phyloP scores from a whole-genome alignment of 1,140 invertebrate species.

The Melipona quadrifasciata region DNA sequence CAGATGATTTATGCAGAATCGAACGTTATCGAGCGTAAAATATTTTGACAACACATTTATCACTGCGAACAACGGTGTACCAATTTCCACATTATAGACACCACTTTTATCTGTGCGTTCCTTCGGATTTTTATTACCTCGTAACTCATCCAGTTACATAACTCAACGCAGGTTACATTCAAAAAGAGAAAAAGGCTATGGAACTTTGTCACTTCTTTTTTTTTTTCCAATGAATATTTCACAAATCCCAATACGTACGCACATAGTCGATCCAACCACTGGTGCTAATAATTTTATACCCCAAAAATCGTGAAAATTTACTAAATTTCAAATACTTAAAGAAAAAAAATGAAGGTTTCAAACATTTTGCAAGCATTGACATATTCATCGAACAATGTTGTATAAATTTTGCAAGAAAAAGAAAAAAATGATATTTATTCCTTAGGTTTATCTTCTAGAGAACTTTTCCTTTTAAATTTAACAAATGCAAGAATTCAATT shows the following conservation, averaged over 20 bases:
- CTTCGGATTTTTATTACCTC: background rate
- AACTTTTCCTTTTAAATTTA: no score
- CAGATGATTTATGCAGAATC: background rate
- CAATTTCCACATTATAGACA: background rate
- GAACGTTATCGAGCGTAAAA: background rate
- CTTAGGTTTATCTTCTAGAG: background rate
- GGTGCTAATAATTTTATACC: background rate
- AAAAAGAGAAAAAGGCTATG: background rate
- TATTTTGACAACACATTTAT: background rate
- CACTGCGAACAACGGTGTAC: background rate
- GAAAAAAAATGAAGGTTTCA: background rate
- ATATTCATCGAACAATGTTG: no score
- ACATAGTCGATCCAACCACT: background rate
- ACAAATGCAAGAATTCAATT: no score
- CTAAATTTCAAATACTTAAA: no score
- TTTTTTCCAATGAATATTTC: background rate
- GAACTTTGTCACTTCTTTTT: background rate
- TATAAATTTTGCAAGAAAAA: no score
- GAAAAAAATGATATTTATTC: no score
- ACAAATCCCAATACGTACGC: background rate
- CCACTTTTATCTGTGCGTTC: background rate
- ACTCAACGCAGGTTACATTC: background rate
- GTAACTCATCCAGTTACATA: background rate
- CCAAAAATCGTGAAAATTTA: no score
- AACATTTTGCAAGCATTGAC: background rate